Percentiles rank a stretch among this genome's conserved stretches.
phyloP scores from a whole-genome alignment of 2,888 invertebrate genomes.

The Linnaemya tessellans region DNA sequence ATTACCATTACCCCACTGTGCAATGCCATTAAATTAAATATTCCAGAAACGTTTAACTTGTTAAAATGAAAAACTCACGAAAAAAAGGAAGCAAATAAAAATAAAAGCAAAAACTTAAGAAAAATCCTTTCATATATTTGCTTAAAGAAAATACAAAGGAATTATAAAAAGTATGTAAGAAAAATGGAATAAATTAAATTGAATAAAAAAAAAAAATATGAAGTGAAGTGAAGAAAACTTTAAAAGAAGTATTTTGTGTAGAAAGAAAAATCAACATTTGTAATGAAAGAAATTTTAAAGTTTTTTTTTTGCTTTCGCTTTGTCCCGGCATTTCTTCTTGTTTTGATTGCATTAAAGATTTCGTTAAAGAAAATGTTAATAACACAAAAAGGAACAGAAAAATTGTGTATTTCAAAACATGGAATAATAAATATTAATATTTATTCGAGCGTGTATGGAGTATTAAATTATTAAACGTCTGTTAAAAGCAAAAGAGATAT shows the following conservation, averaged over 20 bases:
- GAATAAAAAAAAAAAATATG: conserved; percentile 22
- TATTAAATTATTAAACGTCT: conserved; percentile 22
- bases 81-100: conserved; percentile 17
- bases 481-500: background rate
- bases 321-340: conserved; percentile 1
- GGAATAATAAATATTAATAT: background rate
- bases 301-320: background rate
- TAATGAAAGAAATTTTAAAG: conserved; percentile 36
- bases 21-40: conserved; percentile 66
- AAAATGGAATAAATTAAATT: conserved; percentile 16
- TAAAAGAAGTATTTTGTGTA: conserved; percentile 25
- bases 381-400: background rate
- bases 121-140: conserved; percentile 46
- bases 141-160: conserved; percentile 46
- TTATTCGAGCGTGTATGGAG: background rate
- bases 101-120: conserved; percentile 3
- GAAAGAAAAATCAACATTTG: conserved; percentile 47
- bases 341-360: conserved; percentile 18
- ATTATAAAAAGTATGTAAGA: conserved; percentile 25
- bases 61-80: conserved; percentile 58
- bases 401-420: background rate
- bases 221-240: conserved; percentile 29
- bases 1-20: background rate
- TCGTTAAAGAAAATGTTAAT: conserved; percentile 23
- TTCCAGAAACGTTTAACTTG: conserved; percentile 63